Evolutionary conservation across 2,113 vertebrate genomes (phyloP), one percentile per base, ranked within the genome.

Genomic region (Mobula birostris): DNA sequence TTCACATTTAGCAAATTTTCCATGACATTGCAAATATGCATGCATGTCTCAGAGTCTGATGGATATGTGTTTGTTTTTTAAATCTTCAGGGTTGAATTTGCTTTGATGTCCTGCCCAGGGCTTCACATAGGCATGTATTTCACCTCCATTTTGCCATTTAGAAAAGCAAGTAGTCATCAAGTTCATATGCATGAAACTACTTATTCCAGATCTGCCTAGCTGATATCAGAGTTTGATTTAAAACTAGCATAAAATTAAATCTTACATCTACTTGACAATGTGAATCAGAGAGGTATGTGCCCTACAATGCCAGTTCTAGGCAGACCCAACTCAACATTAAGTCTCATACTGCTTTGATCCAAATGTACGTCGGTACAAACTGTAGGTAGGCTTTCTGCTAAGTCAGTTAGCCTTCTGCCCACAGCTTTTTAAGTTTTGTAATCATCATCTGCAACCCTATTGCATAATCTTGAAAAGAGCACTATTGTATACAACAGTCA

Each of bases 291-390:
- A 40, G 17, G 19, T 36, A 32, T 19, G 63, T 72, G 66, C 17
- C 90, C 36, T 14, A 40, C 90, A 93, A 92, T 88, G 85, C 85
- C 58, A 63, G 29, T 88, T 88, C 85, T 63, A 66, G 29, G 63
- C n/a, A 68, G 29, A 66, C 15, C 19, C 91, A 76, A 17, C 68
- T 93, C 21, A 76, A 40, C 68, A 40, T 11, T 74, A 19, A 56
- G 36, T 56, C 24, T 56, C 70, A 27, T 93, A 36, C 91, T 93
- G 9, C 56, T 48, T 93, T 74, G 36, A 76, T 93, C 61, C 91
- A 74, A 27, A 93, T 87, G 19, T 2, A 87, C 83, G 58, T 74
- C 36, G 27, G 36, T 93, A 56, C 91, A 74, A 15, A 48, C 11
- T 74, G 68, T 5, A 56, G 19, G 9, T 56, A 24, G 68, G 36